phyloP scores from a whole-genome alignment of 2,888 invertebrate genomes.

The Xylota segnis region DNA sequence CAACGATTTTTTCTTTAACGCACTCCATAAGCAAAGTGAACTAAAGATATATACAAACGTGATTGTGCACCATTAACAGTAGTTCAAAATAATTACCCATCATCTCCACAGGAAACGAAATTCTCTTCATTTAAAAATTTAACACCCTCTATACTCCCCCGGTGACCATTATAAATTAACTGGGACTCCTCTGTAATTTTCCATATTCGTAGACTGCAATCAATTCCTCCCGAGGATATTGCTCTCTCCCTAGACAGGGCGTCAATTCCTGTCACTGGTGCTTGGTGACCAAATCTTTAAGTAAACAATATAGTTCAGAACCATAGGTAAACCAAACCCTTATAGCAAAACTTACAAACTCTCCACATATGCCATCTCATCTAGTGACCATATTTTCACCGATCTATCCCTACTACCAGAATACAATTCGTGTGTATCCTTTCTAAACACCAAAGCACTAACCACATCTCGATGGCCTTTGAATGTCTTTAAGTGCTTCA shows the following conservation, averaged over 20 bases:
- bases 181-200: slow-evolving; percentile 99
- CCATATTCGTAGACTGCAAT: slow-evolving; percentile 95
- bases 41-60: slow-evolving; percentile 79
- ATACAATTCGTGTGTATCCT: slow-evolving; percentile 93
- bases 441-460: slow-evolving; percentile 93
- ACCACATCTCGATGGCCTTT: slow-evolving; percentile 91
- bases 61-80: no score
- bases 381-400: slow-evolving; percentile 97
- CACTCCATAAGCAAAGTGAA: slow-evolving; percentile 92
- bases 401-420: slow-evolving; percentile 91
- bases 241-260: slow-evolving; percentile 93
- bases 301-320: slow-evolving; percentile 15
- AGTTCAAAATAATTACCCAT: slow-evolving; percentile 87
- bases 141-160: slow-evolving; percentile 94
- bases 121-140: slow-evolving; percentile 96
- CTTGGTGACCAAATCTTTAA: slow-evolving; percentile 92
- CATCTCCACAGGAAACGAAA: slow-evolving; percentile 96
- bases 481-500: slow-evolving; percentile 92
- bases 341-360: slow-evolving; percentile 87
- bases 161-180: slow-evolving; percentile 94
- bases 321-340: background rate
- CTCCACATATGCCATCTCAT: slow-evolving; percentile 98
- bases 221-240: slow-evolving; percentile 95
- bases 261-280: slow-evolving; percentile 93
- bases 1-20: slow-evolving; percentile 94